phyloP scores from a whole-genome alignment of 1,140 invertebrate species.

The Conopomorpha cramerella region DNA sequence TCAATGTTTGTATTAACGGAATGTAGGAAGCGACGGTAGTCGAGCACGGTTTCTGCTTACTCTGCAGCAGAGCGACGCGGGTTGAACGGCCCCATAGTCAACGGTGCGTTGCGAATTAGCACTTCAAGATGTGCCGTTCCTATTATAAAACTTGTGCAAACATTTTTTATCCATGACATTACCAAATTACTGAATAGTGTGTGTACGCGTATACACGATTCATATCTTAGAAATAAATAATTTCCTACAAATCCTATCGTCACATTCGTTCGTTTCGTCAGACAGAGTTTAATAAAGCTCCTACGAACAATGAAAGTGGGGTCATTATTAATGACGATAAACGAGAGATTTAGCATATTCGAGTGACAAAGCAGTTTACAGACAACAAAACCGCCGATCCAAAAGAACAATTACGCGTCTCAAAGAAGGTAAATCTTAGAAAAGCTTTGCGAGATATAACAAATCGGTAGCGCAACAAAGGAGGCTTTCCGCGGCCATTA shows the following conservation, averaged over 20 bases:
- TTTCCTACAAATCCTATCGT: no score
- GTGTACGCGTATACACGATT: no score
- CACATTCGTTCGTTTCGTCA: no score
- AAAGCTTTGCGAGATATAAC: constrained; percentile 50
- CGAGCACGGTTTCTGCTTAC: no score
- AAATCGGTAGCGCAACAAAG: constrained; percentile 50
- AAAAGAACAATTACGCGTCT: constrained; percentile 56
- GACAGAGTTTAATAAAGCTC: constrained; percentile 36
- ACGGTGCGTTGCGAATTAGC: constrained; percentile 35
- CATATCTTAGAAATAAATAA: no score
- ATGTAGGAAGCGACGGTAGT: constrained; percentile 37
- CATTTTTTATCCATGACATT: no score
- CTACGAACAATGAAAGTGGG: constrained; percentile 28
- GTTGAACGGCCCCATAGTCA: constrained; percentile 45
- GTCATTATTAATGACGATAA: constrained; percentile 16
- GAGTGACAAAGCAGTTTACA: constrained; percentile 51
- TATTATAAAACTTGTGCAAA: no score
- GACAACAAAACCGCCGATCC: constrained; percentile 46
- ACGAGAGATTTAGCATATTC: constrained; percentile 40
- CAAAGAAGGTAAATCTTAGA: constrained; percentile 43
- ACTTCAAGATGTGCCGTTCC: no score
- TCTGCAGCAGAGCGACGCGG: constrained; percentile 26
- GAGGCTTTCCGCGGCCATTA: constrained; percentile 57
- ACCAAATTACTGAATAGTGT: no score
- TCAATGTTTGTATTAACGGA: constrained; percentile 7